Evolutionary conservation across 2,797 vertebrate genomes (phyloP), one percentile per base, ranked within the genome.

Genomic region (Chaetodon trifasciatus): DNA sequence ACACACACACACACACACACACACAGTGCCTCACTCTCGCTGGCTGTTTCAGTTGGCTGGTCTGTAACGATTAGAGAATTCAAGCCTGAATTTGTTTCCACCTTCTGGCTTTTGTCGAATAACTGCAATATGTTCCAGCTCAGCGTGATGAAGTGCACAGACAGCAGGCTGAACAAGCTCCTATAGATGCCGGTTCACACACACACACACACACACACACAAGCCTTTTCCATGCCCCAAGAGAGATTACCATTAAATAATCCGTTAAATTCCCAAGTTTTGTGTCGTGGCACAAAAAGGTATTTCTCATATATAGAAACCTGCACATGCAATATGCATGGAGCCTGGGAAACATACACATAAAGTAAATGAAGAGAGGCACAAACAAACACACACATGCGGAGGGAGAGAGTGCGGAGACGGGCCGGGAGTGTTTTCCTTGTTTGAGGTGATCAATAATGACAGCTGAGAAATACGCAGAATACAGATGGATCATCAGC

Each of bases 401-500:
- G 32, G 7, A 19, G 6, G 46, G 44, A 47, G 68, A 58, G 62
- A 9, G 58, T 47, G 64, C 49, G 49, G 57, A 21, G 46, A 50
- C 21, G 13, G 58, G 17, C 32, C 0, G 42, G n/a, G 57, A 46
- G n/a, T 56, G 64, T 74, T 67, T 68, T 65, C 49, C 71, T 49
- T 47, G 60, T 82, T 67, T 86, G 67, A 76, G 9, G 70, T 81
- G 85, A 88, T 89, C 77, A 53, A 71, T 83, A 70, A 76, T 21
- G 86, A 83, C 82, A 80, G 79, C 76, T 42, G 61, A 80, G 78
- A 71, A 76, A 77, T 35, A 60, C 56, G 35, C 77, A 83, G 84
- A 86, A 88, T 89, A 67, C 88, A 85, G 86, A 86, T 67, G 86
- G 81, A 83, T 88, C 56, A 44, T 78, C 21, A 42, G 58, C 71